These are phyloP conservation scores for Hippocampus guttulatus DNA, from an alignment of 2,113 vertebrate genomes.

Conservation along the genomic window DNA sequence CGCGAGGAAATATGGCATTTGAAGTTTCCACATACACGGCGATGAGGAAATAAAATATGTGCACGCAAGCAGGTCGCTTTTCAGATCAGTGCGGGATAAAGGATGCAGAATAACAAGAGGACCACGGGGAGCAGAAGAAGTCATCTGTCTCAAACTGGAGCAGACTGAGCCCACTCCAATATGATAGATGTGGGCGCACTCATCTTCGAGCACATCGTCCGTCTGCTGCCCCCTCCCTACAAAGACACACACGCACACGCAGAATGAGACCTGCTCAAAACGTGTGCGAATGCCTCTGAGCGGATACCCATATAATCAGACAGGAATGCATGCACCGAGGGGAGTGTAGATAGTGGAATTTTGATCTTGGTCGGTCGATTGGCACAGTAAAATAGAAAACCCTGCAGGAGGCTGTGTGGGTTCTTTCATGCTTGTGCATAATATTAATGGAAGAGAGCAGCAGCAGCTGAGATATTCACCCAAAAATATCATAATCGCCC, in stretches of 20 bases:
- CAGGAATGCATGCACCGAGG: constrained; percentile 47
- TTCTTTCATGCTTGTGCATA: constrained; percentile 34
- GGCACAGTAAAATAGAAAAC: constrained; percentile 47
- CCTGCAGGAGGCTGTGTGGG: constrained; percentile 30
- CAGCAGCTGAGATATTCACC: constrained; percentile 28
- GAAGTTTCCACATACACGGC: constrained; percentile 4
- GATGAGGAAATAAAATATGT: constrained; percentile 15
- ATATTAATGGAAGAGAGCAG: constrained; percentile 36
- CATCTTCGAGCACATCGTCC: constrained; percentile 46
- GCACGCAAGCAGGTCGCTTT: constrained; percentile 39
- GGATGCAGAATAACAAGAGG: constrained; percentile 67
- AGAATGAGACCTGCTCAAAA: constrained; percentile 29
- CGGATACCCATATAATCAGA: constrained; percentile 40
- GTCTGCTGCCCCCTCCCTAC: neutral
- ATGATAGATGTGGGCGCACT: constrained; percentile 65
- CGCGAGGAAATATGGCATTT: neutral
- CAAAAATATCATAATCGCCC: constrained; percentile 40
- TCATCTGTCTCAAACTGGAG: constrained; percentile 71
- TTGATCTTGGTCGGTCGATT: constrained; percentile 43
- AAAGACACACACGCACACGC: constrained; percentile 7
- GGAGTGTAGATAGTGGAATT: constrained; percentile 39
- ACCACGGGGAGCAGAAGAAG: constrained; percentile 63
- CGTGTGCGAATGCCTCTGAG: constrained; percentile 24
- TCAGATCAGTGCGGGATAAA: constrained; percentile 61
- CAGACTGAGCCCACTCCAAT: constrained; percentile 64